phyloP scores from a whole-genome alignment of 1,140 invertebrate species.

The Brachystomella parvula region DNA sequence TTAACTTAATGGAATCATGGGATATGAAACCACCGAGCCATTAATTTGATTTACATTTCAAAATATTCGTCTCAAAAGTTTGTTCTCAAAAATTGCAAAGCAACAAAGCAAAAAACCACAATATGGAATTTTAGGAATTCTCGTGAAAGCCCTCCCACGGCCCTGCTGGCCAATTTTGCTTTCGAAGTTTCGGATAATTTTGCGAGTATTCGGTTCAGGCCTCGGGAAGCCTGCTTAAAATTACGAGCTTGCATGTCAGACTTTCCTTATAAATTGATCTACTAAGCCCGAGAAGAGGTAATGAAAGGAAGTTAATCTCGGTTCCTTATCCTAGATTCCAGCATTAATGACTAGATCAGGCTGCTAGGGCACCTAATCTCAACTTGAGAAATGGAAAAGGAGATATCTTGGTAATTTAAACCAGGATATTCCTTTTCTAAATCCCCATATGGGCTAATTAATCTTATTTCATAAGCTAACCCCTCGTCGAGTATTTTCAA shows the following conservation, averaged over 20 bases:
- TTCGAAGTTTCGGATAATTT: too few species aligned
- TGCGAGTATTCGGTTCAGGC: too few species aligned
- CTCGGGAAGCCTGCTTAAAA: too few species aligned
- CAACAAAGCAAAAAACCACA: too few species aligned
- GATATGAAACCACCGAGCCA: too few species aligned
- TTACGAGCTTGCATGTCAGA: neutral
- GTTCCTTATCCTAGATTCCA: neutral
- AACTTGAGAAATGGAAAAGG: neutral
- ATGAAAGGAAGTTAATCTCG: slow-evolving; percentile 6
- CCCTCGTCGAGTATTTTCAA: neutral
- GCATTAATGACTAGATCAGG: neutral
- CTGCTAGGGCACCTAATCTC: too few species aligned
- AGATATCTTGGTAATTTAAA: neutral
- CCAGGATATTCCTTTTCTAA: neutral
- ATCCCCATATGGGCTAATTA: neutral
- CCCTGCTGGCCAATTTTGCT: neutral
- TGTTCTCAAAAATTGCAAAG: too few species aligned
- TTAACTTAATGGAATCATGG: too few species aligned
- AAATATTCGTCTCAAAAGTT: too few species aligned
- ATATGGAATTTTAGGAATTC: neutral
- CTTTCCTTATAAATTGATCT: neutral
- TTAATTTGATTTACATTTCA: too few species aligned
- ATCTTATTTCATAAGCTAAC: neutral
- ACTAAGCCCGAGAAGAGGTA: neutral
- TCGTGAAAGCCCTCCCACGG: neutral